These are phyloP conservation scores for Montipora sp. DNA, from an alignment of 64 coral and sea anemone species.

Conservation along the genomic window DNA sequence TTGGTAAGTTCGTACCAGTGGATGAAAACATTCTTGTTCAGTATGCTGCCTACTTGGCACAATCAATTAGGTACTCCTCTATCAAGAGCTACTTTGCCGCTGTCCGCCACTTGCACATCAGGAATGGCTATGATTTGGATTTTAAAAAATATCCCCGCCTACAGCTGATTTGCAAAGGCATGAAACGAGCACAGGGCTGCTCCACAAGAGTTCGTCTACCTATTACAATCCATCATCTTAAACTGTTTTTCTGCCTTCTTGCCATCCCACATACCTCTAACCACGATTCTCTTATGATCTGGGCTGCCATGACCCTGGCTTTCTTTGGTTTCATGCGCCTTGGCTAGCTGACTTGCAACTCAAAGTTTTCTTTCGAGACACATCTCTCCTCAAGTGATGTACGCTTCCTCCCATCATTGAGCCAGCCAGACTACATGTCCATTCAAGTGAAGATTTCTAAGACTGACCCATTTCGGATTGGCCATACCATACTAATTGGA, in stretches of 20 bases:
- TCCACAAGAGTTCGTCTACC: constrained; percentile 26
- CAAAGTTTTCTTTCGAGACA: not conserved
- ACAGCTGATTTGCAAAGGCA: constrained; percentile 35
- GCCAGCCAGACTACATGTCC: not conserved
- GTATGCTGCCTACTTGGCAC: constrained; percentile 11
- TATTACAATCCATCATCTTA: constrained; percentile 35
- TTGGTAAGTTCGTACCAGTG: not conserved
- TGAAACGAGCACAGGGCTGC: constrained; percentile 37
- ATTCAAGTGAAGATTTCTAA: constrained; percentile 28
- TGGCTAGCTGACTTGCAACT: constrained; percentile 69
- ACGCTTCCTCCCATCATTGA: not conserved
- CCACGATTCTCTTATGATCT: constrained; percentile 63
- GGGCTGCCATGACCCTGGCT: constrained; percentile 64
- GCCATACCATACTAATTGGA: constrained; percentile 42
- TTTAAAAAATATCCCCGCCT: constrained; percentile 33
- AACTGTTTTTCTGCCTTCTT: constrained; percentile 25
- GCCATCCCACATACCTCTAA: constrained; percentile 6
- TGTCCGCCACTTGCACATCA: constrained; percentile 41
- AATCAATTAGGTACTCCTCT: constrained; percentile 9
- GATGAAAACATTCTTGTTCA: constrained; percentile 22
- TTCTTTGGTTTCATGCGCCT: constrained; percentile 69
- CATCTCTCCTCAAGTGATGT: not conserved
- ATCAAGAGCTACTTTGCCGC: constrained; percentile 36
- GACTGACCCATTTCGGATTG: constrained; percentile 37
- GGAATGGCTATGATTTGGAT: constrained; percentile 16